These are phyloP conservation scores for Triplophysa yarkandensis DNA, from an alignment of 2,797 vertebrate genomes.

Conservation along the genomic window DNA sequence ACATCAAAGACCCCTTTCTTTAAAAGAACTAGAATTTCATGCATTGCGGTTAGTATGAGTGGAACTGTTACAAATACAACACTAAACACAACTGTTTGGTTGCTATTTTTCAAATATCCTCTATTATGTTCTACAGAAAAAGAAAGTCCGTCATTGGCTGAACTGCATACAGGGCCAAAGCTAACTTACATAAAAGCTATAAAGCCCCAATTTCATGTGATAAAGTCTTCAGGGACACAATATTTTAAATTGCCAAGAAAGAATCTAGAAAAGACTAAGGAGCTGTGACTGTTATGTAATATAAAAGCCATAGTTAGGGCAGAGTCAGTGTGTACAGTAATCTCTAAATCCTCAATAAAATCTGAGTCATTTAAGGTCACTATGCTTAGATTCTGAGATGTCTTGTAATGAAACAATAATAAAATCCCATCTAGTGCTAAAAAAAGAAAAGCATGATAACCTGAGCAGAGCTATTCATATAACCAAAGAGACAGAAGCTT, in stretches of 20 bases:
- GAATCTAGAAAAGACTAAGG: neutral
- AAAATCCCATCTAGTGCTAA: neutral
- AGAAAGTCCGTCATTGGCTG: no score
- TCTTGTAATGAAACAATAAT: neutral
- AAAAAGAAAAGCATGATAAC: neutral
- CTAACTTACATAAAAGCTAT: neutral
- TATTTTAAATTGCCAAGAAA: neutral
- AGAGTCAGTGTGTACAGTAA: neutral
- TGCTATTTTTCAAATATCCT: no score
- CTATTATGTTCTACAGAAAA: no score
- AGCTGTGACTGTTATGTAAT: constrained; percentile 1
- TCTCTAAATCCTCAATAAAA: neutral
- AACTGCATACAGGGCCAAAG: neutral
- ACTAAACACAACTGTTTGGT: no score
- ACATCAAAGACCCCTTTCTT: no score
- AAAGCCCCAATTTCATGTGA: neutral
- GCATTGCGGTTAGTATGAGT: no score
- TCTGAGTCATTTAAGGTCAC: neutral
- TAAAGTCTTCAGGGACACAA: neutral
- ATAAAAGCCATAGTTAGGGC: neutral
- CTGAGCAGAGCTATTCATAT: neutral
- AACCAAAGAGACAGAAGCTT: neutral
- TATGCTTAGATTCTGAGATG: neutral
- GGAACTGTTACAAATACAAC: no score
- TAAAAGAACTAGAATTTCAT: no score